Conservation (phyloP, 2,113 vertebrate species). For the Dasypus novemcinctus region DNA sequence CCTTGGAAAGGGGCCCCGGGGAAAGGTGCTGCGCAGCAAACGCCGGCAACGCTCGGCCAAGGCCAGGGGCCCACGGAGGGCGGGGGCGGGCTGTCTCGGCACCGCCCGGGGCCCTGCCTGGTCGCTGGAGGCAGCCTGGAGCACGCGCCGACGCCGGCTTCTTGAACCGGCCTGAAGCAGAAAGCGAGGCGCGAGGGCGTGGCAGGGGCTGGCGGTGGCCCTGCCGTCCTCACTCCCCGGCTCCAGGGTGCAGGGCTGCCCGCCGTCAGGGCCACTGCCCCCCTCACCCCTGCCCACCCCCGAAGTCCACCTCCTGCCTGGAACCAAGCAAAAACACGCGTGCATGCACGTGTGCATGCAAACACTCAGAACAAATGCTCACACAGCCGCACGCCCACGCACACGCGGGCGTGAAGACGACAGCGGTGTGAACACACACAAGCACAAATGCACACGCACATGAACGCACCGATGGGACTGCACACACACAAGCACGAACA, state of each 20-base stretch:
- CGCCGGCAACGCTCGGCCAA: too few relatives aligned
- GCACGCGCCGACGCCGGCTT: fast-evolving
- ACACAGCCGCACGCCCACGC: fast-evolving
- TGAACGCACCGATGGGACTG: too few relatives aligned
- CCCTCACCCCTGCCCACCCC: fast-evolving
- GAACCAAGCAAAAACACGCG: background rate
- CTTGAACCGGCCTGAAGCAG: background rate
- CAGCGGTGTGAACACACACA: background rate
- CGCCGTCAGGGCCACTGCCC: too few relatives aligned
- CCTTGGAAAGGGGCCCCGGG: background rate
- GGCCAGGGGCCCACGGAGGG: too few relatives aligned
- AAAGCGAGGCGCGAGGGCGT: background rate
- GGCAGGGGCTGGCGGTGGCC: background rate
- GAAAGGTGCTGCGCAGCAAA: background rate
- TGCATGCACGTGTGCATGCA: fast-evolving
- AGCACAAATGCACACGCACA: fast-evolving
- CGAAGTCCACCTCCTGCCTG: fast-evolving
- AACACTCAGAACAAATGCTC: background rate
- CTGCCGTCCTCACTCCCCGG: fast-evolving
- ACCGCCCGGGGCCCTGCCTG: background rate
- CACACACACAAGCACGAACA: background rate
- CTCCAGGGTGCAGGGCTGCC: background rate
- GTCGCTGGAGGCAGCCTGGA: fast-evolving
- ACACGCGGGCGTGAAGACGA: fast-evolving
- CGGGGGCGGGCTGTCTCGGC: background rate